Base-by-base conservation (phyloP, 2,113 vertebrate genomes). In the Petrocephalus zakoni region DNA sequence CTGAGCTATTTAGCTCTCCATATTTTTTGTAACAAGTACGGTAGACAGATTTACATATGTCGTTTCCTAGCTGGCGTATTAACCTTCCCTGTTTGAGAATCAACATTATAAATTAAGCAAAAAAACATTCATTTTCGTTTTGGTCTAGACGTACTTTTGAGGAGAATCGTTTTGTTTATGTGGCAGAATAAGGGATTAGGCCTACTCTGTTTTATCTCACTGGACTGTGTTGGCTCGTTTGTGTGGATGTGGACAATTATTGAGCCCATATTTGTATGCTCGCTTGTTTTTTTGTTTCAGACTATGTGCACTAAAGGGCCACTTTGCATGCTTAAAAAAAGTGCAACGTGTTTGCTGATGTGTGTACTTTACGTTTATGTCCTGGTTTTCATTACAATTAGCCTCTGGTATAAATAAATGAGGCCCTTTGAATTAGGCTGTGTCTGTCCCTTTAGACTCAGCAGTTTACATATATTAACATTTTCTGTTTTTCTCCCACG, bases 311-410 rank as follows among this genome's bases (percentile, higher is more conserved):
- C 42, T 83, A 83, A 42, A 1, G 37, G 21, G 34, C 46, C 22
- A 49, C 81, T 47, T 83, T 83, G 81, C 46, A 58, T 85, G 88
- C 75, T 88, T 88, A 87, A 51, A 86, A 52, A 85, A 55, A 2
- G 17, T 42, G 37, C 1, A 2, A 19, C 2, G 81, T 83, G 21
- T 47, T n/a, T 21, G 19, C 34, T 83, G 42, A 83, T 49, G 46
- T 46, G 34, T 72, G 68, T 75, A 37, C 68, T 75, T 19, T 75
- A 37, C 1, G 15, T 15, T 34, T 75, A 34, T 75, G 34, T 2
- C 37, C 72, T 78, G 34, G 2, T 78, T 78, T 42, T 19, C 72
- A 19, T 78, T 78, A 42, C 34, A 34, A 78, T 37, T 34, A 78
- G 72, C 72, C 72, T 78, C 72, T 42, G 34, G 72, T 78, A 37